A percentile compares a stretch with the other conserved stretches of the same genome.
These are phyloP conservation scores for Mormyrus lacerda DNA, from an alignment of 2,113 vertebrate genomes.

Conservation along the genomic window DNA sequence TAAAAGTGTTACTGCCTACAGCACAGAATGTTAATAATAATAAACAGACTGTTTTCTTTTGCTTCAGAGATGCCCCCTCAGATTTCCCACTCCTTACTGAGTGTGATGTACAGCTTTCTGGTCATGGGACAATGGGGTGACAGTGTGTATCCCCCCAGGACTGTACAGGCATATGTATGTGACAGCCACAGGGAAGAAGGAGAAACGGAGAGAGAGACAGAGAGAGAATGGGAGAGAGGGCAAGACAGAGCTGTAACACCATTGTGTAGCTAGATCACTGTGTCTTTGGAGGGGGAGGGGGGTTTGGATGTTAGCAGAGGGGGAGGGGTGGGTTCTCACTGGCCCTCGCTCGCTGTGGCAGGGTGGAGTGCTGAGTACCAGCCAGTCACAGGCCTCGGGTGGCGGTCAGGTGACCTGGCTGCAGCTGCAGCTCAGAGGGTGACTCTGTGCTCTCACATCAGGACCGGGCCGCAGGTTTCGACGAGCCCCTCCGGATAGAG, in stretches of 20 bases:
- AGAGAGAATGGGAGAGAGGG: not conserved
- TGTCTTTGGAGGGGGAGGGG: not conserved
- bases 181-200: not conserved
- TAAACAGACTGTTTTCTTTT: not conserved
- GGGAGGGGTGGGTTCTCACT: conserved; percentile 6
- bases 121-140: not conserved
- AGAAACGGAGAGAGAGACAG: not conserved
- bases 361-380: conserved; percentile 10
- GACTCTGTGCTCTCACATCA: conserved; percentile 42
- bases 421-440: conserved; percentile 40
- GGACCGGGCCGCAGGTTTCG: conserved; percentile 70
- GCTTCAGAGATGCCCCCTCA: not conserved
- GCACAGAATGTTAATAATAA: not conserved
- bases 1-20: not conserved
- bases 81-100: not conserved
- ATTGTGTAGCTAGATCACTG: not conserved
- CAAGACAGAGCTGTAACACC: not conserved
- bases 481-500: conserved; percentile 87
- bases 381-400: conserved; percentile 30
- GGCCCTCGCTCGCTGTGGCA: not conserved
- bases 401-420: conserved; percentile 43
- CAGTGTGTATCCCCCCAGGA: not conserved
- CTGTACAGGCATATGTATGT: not conserved
- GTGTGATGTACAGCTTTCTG: not conserved
- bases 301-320: not conserved